These are phyloP conservation scores for Apodemus sylvaticus DNA, from an alignment of 2,113 vertebrate genomes.

Conservation along the genomic window DNA sequence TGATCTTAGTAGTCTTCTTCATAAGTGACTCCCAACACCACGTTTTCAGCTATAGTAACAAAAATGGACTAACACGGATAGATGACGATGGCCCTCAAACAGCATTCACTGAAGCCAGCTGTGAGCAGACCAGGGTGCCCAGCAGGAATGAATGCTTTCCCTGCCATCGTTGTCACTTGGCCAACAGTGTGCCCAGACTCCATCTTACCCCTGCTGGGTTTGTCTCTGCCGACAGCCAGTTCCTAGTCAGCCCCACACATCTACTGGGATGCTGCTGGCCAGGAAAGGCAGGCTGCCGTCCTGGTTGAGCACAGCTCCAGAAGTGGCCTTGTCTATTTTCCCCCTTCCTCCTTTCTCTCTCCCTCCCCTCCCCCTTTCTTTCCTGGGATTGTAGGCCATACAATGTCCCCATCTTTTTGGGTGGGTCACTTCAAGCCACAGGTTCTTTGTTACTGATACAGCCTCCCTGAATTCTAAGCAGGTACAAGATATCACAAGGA, in stretches of 20 bases:
- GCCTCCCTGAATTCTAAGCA: background rate
- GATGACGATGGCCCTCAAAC: background rate
- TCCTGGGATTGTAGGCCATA: background rate
- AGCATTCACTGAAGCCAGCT: background rate
- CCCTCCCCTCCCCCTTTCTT: background rate
- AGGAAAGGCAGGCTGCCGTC: background rate
- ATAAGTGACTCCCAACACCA: background rate
- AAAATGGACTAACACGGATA: background rate
- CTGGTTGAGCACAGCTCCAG: background rate
- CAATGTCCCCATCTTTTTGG: background rate
- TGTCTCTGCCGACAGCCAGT: background rate
- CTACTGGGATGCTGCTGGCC: background rate
- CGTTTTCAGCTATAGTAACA: background rate
- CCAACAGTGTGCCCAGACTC: background rate
- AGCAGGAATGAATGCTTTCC: background rate
- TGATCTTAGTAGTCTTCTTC: background rate
- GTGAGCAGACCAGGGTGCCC: background rate
- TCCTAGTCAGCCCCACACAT: background rate
- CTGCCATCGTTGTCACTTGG: background rate
- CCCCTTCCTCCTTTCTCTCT: background rate
- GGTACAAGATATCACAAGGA: background rate
- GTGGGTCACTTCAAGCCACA: background rate
- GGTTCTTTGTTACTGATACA: background rate
- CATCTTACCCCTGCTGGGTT: background rate
- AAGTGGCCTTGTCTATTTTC: background rate